A percentile compares a stretch with the other conserved stretches of the same genome.
Conservation (phyloP, 2,113 vertebrate species). For the Pantherophis guttatus region DNA sequence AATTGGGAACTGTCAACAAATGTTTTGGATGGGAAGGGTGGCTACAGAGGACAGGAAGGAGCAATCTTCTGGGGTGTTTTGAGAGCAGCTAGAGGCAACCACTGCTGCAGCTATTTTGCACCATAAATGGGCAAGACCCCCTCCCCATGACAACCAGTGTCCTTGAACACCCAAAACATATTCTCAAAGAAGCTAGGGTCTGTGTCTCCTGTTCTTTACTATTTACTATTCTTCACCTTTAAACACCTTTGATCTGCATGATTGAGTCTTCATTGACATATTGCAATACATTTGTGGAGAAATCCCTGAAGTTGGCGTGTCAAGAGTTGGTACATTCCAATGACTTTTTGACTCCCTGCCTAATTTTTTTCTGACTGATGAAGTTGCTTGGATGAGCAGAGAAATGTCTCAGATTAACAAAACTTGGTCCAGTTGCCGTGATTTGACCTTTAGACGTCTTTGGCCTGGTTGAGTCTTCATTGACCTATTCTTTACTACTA, state of each 20-base stretch:
- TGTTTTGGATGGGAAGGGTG: not conserved
- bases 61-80: not conserved
- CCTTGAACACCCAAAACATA: not conserved
- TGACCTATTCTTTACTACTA: not conserved
- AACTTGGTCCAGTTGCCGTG: not conserved
- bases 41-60: not conserved
- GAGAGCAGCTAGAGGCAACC: not conserved
- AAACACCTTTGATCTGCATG: not conserved
- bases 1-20: not conserved
- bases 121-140: not conserved
- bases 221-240: not conserved
- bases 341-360: not conserved
- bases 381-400: not conserved
- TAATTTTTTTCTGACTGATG: not conserved
- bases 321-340: not conserved
- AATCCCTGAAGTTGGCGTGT: not conserved
- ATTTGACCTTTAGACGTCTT: not conserved
- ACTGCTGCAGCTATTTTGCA: not conserved
- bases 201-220: not conserved
- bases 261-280: not conserved
- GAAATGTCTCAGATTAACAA: not conserved
- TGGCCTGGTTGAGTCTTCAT: not conserved
- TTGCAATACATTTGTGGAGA: not conserved
- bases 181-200: not conserved
- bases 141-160: not conserved